Percentiles rank a stretch among this genome's conserved stretches.
Evolutionary conservation across 1,140 invertebrate species (phyloP).

Genomic region (Ceratosolen solmsi): DNA sequence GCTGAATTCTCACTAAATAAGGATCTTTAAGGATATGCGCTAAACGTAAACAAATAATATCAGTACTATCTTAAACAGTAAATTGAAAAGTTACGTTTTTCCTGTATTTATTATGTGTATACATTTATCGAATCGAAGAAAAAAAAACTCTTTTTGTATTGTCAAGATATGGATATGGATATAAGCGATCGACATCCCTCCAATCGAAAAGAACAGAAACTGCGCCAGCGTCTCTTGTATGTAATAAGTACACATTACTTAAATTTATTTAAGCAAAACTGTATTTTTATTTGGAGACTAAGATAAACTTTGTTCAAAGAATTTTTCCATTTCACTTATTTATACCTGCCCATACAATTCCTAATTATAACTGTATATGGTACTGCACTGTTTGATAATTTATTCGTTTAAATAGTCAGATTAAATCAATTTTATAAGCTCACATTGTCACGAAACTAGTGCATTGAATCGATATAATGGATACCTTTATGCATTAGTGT

Average conservation of each 20-base stretch:
- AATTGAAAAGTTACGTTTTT: conserved; percentile 60
- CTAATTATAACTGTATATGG: not conserved
- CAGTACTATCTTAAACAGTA: conserved; percentile 62
- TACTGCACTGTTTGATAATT: too few relatives aligned
- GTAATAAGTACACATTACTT: conserved; percentile 53
- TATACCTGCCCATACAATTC: not conserved
- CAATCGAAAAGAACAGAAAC: conserved; percentile 43
- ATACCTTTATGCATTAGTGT: too few relatives aligned
- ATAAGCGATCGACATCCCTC: conserved; percentile 47
- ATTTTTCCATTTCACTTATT: conserved; percentile 38
- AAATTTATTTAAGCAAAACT: conserved; percentile 54
- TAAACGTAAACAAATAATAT: conserved; percentile 57
- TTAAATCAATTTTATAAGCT: too few relatives aligned
- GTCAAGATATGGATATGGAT: conserved; percentile 51
- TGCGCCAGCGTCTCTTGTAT: conserved; percentile 48
- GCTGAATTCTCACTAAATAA: conserved; percentile 70
- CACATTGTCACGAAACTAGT: too few relatives aligned
- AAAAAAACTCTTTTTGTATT: conserved; percentile 50
- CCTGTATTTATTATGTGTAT: conserved; percentile 69
- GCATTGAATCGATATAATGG: too few relatives aligned
- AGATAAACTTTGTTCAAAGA: conserved; percentile 53
- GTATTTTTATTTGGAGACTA: conserved; percentile 53
- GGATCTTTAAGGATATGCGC: conserved; percentile 60
- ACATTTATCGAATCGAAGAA: conserved; percentile 59
- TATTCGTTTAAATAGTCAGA: too few relatives aligned